These are phyloP conservation scores for Epinephelus coioides DNA, from an alignment of 2,797 vertebrate genomes.

Conservation along the genomic window DNA sequence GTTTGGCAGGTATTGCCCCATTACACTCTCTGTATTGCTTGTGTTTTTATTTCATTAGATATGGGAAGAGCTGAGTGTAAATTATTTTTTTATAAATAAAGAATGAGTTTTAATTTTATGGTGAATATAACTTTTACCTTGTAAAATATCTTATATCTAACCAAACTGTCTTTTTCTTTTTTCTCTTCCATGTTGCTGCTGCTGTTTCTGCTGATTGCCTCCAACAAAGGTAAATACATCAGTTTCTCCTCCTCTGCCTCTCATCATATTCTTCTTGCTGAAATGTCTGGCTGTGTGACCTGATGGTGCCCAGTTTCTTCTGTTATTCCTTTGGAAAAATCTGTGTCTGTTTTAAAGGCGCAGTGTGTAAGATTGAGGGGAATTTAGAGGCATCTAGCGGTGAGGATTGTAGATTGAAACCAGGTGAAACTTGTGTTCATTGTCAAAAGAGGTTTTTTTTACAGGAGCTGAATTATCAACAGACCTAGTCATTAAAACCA, in stretches of 20 bases:
- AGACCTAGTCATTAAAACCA: too few relatives aligned
- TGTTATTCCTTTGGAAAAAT: background rate
- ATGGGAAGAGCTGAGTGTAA: background rate
- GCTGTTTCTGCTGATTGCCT: conserved; percentile 30
- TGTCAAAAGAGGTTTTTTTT: too few relatives aligned
- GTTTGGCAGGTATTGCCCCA: background rate
- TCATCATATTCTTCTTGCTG: background rate
- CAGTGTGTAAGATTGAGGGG: too few relatives aligned
- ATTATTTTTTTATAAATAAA: background rate
- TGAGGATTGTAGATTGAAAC: too few relatives aligned
- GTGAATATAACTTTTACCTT: background rate
- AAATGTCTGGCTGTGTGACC: too few relatives aligned
- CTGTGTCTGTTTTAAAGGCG: background rate
- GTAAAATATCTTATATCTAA: conserved; percentile 49
- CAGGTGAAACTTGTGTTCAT: too few relatives aligned
- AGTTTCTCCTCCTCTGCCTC: background rate
- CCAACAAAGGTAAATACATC: conserved; percentile 75
- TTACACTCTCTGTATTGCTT: background rate
- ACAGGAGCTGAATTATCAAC: too few relatives aligned
- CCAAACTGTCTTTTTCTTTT: conserved; percentile 32
- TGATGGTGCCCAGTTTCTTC: background rate
- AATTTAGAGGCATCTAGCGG: too few relatives aligned
- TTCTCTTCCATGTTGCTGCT: conserved; percentile 75
- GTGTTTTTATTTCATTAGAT: background rate
- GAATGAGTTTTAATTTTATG: background rate